Base-by-base conservation (phyloP, 2,113 vertebrate species). In the Gymnocephalus cernua region DNA sequence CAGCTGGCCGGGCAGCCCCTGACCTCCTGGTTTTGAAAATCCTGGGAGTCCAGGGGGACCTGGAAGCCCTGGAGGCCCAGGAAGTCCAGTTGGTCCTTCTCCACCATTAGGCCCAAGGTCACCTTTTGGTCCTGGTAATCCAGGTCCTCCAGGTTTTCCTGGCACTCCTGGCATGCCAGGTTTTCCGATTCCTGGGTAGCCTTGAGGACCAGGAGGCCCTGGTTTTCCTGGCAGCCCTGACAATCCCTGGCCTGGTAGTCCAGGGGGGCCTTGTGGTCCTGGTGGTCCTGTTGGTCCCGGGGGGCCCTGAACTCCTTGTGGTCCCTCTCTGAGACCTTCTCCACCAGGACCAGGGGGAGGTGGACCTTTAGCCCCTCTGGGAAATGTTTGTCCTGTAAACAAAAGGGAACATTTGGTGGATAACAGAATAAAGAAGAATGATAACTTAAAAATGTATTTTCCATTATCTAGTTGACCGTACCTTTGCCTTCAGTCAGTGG, bases 401-500 rank as follows among this genome's bases (percentile, higher is more conserved):
- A 53, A 77, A 4, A 53, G 41, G 4, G 50, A 77, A 64, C 27
- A 45, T 23, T 67, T 62, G 32, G 29, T 27, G 14, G 25, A 14
- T 41, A 41, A 41, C 10, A 11, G 38, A 41, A 41, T 41, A 41
- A 41, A 10, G 38, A 41, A 41, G 38, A 41, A 11, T 41, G 38
- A 41, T 41, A 41, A 41, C 38, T 41, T 41, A 11, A 11, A 11
- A 10, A 41, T 41, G 10, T 41, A 41, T 41, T 63, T 53, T n/a
- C 11, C 41, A n/a, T 0, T 16, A 1, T 35, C 51, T 63, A 21
- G 57, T 21, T 23, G 29, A 29, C 18, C 81, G 89, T 61, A 99
- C 98, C 98, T 97, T 99, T 99, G 62, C 92, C 86, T 65, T 96
- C 92, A 75, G 94, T 96, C 84, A 96, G 95, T 50, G 93, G 94